phyloP scores from a whole-genome alignment of 2,888 invertebrate genomes.

The Macrosiphum euphorbiae region DNA sequence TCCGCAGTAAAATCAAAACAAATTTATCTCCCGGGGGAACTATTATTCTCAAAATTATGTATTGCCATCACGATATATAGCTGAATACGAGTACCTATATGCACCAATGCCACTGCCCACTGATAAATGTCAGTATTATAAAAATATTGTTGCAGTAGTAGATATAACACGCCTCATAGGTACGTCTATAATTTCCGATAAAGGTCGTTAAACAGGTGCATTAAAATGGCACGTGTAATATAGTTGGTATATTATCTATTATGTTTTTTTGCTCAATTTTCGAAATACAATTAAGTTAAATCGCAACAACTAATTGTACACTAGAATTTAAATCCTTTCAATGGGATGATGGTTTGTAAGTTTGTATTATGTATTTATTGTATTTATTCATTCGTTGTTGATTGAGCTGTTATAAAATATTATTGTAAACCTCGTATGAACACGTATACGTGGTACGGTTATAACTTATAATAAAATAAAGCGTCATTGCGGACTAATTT shows the following conservation, averaged over 20 bases:
- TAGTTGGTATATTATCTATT: neutral
- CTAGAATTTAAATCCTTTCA: neutral
- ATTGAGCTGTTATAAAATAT: neutral
- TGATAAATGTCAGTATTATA: neutral
- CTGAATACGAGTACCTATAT: neutral
- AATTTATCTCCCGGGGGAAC: neutral
- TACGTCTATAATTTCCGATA: neutral
- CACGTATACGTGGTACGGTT: neutral
- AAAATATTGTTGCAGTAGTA: neutral
- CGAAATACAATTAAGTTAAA: neutral
- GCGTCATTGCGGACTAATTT: neutral
- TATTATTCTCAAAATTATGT: conserved; percentile 67
- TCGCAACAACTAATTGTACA: neutral
- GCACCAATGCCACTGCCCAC: neutral
- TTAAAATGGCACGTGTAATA: neutral
- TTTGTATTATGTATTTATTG: neutral
- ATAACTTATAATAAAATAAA: neutral
- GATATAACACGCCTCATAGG: neutral
- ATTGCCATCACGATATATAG: neutral
- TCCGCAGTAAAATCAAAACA: neutral
- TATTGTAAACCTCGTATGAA: neutral
- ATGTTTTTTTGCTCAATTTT: neutral
- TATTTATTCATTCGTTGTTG: neutral
- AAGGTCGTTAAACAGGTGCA: conserved; percentile 12
- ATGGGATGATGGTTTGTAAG: neutral